These are phyloP conservation scores for Mormyrus proboscirostris DNA, from an alignment of 2,797 vertebrate species.

Conservation along the genomic window DNA sequence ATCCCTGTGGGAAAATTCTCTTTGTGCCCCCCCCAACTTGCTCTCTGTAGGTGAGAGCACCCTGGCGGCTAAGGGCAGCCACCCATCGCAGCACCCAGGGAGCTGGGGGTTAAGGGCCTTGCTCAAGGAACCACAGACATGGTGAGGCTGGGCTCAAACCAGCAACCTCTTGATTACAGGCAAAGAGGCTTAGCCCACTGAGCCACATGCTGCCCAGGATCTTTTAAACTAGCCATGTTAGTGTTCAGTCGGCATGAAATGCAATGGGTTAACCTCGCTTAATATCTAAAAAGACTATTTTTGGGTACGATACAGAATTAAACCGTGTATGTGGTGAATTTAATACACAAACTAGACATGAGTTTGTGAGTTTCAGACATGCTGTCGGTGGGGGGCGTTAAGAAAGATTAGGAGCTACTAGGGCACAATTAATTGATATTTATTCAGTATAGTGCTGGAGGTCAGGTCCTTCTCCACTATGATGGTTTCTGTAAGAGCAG, in stretches of 20 bases:
- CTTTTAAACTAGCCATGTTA: background rate
- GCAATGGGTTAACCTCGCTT: background rate
- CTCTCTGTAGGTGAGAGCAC: background rate
- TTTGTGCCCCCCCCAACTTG: background rate
- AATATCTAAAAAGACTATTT: background rate
- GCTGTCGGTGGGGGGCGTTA: background rate
- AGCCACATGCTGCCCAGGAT: background rate
- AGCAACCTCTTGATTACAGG: background rate
- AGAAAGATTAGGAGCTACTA: background rate
- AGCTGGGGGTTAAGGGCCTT: background rate
- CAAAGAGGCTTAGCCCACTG: background rate
- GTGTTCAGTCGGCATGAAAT: background rate
- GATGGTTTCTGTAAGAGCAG: background rate
- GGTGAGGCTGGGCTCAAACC: background rate
- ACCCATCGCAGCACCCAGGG: background rate
- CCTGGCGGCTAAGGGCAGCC: background rate
- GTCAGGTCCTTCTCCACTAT: constrained; percentile 4
- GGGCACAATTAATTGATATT: background rate
- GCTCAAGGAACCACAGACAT: background rate
- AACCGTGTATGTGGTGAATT: background rate
- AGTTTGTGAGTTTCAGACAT: background rate
- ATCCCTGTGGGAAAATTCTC: background rate
- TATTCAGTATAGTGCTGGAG: background rate
- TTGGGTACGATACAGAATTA: background rate
- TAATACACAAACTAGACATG: background rate